Conservation (phyloP, 1,140 invertebrate genomes). For the Zaprionus gabonicus region DNA sequence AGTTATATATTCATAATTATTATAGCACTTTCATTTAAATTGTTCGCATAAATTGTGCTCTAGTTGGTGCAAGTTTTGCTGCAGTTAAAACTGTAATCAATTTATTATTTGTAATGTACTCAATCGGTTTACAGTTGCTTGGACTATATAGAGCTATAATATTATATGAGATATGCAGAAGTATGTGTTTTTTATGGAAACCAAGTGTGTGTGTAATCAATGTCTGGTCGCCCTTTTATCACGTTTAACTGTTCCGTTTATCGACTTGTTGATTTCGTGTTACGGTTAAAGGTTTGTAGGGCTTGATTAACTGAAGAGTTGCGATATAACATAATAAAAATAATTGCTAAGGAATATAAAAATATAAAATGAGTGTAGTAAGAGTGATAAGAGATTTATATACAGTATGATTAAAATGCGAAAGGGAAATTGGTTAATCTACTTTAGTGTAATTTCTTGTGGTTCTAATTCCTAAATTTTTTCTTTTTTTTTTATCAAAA, state of each 20-base stretch:
- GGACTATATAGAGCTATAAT: not conserved
- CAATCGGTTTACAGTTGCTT: not conserved
- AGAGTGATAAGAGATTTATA: not conserved
- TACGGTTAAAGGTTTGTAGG: not conserved
- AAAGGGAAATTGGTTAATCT: not conserved
- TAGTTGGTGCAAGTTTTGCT: not conserved
- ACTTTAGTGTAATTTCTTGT: too few relatives aligned
- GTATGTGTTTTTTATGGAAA: not conserved
- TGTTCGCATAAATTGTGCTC: not conserved
- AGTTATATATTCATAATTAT: not conserved
- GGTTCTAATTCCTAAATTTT: too few relatives aligned
- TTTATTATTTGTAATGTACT: not conserved
- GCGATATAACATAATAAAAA: not conserved
- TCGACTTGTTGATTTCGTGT: slow-evolving; percentile 25
- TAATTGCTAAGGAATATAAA: not conserved
- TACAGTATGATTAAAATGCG: not conserved
- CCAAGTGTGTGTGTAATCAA: not conserved
- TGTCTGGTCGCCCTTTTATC: slow-evolving; percentile 1
- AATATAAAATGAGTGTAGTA: too few relatives aligned
- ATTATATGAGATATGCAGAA: not conserved
- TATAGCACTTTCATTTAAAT: not conserved
- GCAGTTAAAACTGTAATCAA: not conserved
- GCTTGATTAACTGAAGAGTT: not conserved
- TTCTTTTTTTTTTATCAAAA: too few relatives aligned
- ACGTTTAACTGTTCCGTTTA: slow-evolving; percentile 4